Evolutionary conservation across 2,888 invertebrate genomes (phyloP), one percentile per base, ranked within the genome.

Genomic region (Cheiracanthium punctorium): DNA sequence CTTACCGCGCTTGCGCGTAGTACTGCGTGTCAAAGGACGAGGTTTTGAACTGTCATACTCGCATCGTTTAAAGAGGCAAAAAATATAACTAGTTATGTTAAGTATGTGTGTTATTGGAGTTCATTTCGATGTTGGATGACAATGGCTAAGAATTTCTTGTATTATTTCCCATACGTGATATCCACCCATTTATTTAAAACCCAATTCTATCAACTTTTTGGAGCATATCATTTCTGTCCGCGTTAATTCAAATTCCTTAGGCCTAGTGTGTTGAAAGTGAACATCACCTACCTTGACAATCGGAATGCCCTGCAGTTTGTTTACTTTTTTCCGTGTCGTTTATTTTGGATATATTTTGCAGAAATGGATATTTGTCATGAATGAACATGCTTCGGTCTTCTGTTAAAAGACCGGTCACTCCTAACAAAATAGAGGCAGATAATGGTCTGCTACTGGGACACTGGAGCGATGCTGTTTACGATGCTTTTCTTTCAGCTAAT

Each of bases 381-480:
- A 29, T 80, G 85, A 91, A 90, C 90, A 91, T 91, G 91, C 90
- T 90, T 89, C 90, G 90, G 90, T 86, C 89, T 90, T 90, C 90
- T 90, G 90, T 90, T 88, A 90, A 90, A 89, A 90, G 91, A 90
- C 91, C 91, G 88, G 90, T 88, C 89, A 90, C 89, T 87, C 89
- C 89, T 80, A 90, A 89, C 81, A 89, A 89, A 72, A 65, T 67
- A 67, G 85, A 88, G 37, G 77, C 52, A 30, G 77, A 85, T 32
- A 65, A 58, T 65, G 65, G 24, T 48, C 69, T 76, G 70, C 76
- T 76, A 29, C 43, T 33, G 7, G 90, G 90, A 84, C 92, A 93
- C 89, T 93, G 93, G 93, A 91, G 91, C 88, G 91, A 91, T 77
- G 90, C 91, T 89, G 91, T 93, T 72, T 91, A 91, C 77, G 92